Evolutionary conservation across 2,888 invertebrate species (phyloP).

Genomic region (Drosophila dives): DNA sequence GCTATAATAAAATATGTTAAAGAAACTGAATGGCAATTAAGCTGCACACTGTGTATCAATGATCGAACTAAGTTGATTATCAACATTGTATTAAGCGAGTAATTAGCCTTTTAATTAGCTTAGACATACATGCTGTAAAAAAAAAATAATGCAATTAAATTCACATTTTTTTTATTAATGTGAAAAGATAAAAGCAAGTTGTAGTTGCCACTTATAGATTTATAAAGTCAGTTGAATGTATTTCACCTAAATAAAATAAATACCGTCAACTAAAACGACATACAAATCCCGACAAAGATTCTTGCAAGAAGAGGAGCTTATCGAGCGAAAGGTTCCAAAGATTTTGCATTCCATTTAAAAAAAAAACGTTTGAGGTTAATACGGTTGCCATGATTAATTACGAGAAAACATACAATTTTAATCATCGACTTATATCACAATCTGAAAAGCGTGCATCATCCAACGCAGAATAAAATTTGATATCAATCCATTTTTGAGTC

Average conservation of each 20-base stretch:
- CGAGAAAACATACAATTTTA: neutral
- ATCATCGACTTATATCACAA: neutral
- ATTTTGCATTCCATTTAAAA: too few relatives aligned
- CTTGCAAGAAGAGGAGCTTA: neutral
- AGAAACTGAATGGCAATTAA: conserved; percentile 5
- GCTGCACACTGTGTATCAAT: neutral
- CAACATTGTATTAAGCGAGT: neutral
- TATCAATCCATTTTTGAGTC: neutral
- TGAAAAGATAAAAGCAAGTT: neutral
- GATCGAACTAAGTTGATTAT: neutral
- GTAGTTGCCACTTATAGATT: neutral
- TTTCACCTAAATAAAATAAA: neutral
- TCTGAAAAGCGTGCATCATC: neutral
- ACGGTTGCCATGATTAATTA: conserved; percentile 26
- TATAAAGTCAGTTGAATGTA: neutral
- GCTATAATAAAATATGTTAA: conserved; percentile 1
- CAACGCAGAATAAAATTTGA: neutral
- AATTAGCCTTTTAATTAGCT: neutral
- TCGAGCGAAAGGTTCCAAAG: neutral
- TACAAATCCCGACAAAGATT: neutral
- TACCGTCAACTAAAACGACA: neutral
- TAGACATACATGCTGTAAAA: neutral
- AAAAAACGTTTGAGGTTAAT: neutral
- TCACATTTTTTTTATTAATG: conserved; percentile 1
- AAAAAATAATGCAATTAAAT: conserved; percentile 32